These are phyloP conservation scores for Drosophila nebulosa DNA, from an alignment of 1,140 invertebrate genomes.

Conservation along the genomic window DNA sequence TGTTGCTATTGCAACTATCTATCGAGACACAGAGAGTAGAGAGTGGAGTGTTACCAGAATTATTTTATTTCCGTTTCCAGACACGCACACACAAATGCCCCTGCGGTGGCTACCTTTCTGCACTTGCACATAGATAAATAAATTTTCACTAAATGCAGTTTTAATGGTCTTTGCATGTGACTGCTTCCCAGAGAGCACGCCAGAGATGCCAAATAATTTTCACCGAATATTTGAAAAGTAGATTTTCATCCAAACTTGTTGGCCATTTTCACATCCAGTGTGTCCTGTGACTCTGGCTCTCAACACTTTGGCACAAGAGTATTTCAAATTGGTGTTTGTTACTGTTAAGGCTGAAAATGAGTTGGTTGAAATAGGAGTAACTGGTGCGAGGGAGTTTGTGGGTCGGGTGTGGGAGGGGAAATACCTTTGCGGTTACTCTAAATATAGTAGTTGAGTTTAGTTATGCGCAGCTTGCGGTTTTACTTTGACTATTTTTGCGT, in stretches of 20 bases:
- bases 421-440: slow-evolving; percentile 51
- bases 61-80: slow-evolving; percentile 77
- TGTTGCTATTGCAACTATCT: slow-evolving; percentile 50
- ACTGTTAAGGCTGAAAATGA: slow-evolving; percentile 20
- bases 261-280: too few species aligned
- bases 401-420: not conserved
- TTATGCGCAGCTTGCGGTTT: slow-evolving; percentile 77
- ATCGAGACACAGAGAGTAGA: not conserved
- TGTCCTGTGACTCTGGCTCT: not conserved
- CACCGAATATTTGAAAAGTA: not conserved
- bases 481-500: slow-evolving; percentile 74
- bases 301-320: slow-evolving; percentile 21
- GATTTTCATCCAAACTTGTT: not conserved
- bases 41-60: slow-evolving; percentile 52
- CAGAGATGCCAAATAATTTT: slow-evolving; percentile 18
- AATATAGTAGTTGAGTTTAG: slow-evolving; percentile 74
- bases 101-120: slow-evolving; percentile 64
- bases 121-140: slow-evolving; percentile 38
- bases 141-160: slow-evolving; percentile 76
- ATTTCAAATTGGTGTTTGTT: slow-evolving; percentile 49
- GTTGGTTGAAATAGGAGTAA: not conserved
- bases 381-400: not conserved
- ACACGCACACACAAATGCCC: slow-evolving; percentile 61
- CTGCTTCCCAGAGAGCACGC: slow-evolving; percentile 24
- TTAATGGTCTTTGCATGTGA: slow-evolving; percentile 57